These are phyloP conservation scores for Plectropomus leopardus DNA, from an alignment of 2,113 vertebrate genomes.

Conservation along the genomic window DNA sequence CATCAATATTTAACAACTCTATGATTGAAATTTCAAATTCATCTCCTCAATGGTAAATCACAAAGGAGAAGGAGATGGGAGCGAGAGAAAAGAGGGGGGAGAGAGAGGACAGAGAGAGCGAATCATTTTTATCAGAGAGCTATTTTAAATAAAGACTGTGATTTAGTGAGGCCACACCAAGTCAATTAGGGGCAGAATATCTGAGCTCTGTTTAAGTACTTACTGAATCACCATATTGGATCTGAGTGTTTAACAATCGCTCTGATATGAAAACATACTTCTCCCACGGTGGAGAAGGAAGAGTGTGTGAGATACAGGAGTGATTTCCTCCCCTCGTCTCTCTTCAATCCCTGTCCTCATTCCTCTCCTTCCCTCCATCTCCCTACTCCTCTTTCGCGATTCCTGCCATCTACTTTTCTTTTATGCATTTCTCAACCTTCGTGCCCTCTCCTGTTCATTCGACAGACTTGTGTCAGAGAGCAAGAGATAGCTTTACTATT, in stretches of 20 bases:
- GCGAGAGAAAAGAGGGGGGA: constrained; percentile 8
- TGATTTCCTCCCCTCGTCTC: constrained; percentile 51
- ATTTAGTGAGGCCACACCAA: constrained; percentile 76
- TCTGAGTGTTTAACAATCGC: constrained; percentile 70
- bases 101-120: constrained; percentile 2
- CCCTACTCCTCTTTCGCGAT: constrained; percentile 48
- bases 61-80: constrained; percentile 68
- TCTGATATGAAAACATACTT: constrained; percentile 73
- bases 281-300: constrained; percentile 10
- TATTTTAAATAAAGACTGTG: constrained; percentile 77
- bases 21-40: constrained; percentile 86
- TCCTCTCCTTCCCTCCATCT: constrained; percentile 20
- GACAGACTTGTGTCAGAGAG: constrained; percentile 77
- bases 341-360: constrained; percentile 25
- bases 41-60: constrained; percentile 80
- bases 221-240: constrained; percentile 77
- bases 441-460: constrained; percentile 78
- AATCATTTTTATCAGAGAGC: constrained; percentile 65
- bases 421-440: constrained; percentile 71
- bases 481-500: constrained; percentile 77
- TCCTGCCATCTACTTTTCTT: constrained; percentile 55
- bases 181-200: constrained; percentile 80
- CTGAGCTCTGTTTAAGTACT: constrained; percentile 64
- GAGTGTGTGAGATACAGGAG: constrained; percentile 33
- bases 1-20: constrained; percentile 85